These are phyloP conservation scores for Siderastrea siderea DNA, from an alignment of 92 coral and sea anemone genomes.

Conservation along the genomic window DNA sequence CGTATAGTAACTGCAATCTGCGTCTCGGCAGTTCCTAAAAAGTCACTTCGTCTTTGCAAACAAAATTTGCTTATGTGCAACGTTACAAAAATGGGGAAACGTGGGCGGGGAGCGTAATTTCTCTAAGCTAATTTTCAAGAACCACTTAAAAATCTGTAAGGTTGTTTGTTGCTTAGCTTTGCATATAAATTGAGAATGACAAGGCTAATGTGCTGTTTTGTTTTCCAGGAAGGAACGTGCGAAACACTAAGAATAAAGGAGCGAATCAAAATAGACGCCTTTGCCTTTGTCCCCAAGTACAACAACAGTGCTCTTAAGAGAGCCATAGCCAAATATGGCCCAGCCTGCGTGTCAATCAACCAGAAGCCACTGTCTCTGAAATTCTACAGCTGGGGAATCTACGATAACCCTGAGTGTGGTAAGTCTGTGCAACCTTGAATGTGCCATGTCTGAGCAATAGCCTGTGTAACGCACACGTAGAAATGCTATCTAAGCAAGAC, in stretches of 20 bases:
- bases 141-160: background rate
- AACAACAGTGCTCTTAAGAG: constrained; percentile 97
- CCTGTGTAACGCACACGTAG: background rate
- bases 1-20: too few species aligned
- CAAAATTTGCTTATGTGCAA: too few species aligned
- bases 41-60: too few species aligned
- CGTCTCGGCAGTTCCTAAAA: too few species aligned
- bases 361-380: constrained; percentile 91
- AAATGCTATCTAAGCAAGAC: too few species aligned
- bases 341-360: constrained; percentile 95
- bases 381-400: constrained; percentile 98
- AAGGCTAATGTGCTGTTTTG: background rate
- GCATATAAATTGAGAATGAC: background rate
- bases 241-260: constrained; percentile 71
- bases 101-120: too few species aligned
- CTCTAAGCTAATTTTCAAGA: too few species aligned
- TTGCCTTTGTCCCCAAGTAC: constrained; percentile 94
- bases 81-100: too few species aligned
- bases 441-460: background rate
- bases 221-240: constrained; percentile 91
- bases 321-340: constrained; percentile 95
- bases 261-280: constrained; percentile 87
- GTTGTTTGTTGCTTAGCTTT: too few species aligned
- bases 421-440: background rate
- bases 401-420: constrained; percentile 96